Evolutionary conservation across 1,140 invertebrate species (phyloP), one percentile per base, ranked within the genome.

Genomic region (Drosophila pachea): DNA sequence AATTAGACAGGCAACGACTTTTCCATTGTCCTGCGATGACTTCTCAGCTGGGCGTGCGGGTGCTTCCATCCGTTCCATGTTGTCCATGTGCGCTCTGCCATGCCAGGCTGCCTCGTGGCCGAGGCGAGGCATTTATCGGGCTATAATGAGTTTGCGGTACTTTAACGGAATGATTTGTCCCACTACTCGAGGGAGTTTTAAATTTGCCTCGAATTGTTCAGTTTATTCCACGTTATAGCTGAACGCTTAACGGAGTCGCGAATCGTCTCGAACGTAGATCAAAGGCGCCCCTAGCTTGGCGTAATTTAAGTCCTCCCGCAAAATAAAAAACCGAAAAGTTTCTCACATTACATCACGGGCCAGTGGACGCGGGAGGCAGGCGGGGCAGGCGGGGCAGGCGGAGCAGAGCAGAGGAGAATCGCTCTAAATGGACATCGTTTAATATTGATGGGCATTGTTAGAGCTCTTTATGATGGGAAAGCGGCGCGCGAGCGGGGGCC

Each of bases 361-460:
- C 49, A 75, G 75, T 38, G 71, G 63, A 22, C 22, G 22, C 22
- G 58, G 63, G 40, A 0, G 40, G 40, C 40, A 14, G 49, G 42
- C 59, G 56, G 56, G 61, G 40, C 40, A 14, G 49, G 42, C 59
- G 56, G 56, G 61, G n/a, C n/a, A n/a, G n/a, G 60, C 74, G 42
- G 63, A 69, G 60, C 50, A 31, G 8, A 11, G 61, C n/a, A 59
- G 45, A 59, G 71, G 43, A 66, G 47, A 66, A 78, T 61, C 63
- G 56, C 47, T 82, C 59, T 74, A 82, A 81, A 81, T 76, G 74
- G 77, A 86, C 81, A 84, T 84, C 81, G 81, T 84, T 84, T 84
- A 84, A 84, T 84, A 84, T 84, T 84, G 81, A 84, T 84, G 81
- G 73, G 55, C 81, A 75, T 78, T 83, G 78, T 83, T 74, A 65